Conservation (phyloP, 2,113 vertebrate species). For the Carassius auratus region DNA sequence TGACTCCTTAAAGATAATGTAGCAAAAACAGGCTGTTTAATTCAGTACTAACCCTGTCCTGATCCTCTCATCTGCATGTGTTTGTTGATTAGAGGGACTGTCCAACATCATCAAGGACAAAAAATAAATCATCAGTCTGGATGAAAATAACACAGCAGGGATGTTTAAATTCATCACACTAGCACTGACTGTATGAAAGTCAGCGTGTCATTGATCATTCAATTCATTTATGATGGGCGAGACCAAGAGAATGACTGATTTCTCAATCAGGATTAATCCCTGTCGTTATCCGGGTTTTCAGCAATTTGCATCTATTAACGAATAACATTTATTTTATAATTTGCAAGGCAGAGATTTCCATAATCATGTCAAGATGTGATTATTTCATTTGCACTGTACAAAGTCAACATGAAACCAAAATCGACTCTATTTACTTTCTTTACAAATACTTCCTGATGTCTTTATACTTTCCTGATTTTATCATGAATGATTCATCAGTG, state of each 20-base stretch:
- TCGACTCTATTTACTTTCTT: not conserved
- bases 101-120: conserved; percentile 39
- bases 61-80: conserved; percentile 10
- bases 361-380: not conserved
- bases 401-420: conserved; percentile 21
- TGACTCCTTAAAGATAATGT: not conserved
- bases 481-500: not conserved
- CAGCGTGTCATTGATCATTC: conserved; percentile 38
- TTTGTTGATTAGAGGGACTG: conserved; percentile 11
- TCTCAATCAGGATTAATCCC: conserved; percentile 10
- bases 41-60: not conserved
- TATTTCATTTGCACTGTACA: conserved; percentile 1
- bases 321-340: conserved; percentile 14
- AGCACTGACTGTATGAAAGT: conserved; percentile 3
- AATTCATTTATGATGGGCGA: conserved; percentile 23
- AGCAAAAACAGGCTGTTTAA: not conserved
- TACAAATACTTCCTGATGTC: not conserved
- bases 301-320: not conserved
- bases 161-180: conserved; percentile 27
- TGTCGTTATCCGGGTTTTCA: conserved; percentile 15
- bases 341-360: conserved; percentile 25
- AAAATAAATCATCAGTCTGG: conserved; percentile 11
- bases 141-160: conserved; percentile 41
- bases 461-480: not conserved
- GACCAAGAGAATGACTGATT: conserved; percentile 9